These are phyloP conservation scores for Patella pellucida DNA, from an alignment of 2,888 invertebrate genomes.

Conservation along the genomic window DNA sequence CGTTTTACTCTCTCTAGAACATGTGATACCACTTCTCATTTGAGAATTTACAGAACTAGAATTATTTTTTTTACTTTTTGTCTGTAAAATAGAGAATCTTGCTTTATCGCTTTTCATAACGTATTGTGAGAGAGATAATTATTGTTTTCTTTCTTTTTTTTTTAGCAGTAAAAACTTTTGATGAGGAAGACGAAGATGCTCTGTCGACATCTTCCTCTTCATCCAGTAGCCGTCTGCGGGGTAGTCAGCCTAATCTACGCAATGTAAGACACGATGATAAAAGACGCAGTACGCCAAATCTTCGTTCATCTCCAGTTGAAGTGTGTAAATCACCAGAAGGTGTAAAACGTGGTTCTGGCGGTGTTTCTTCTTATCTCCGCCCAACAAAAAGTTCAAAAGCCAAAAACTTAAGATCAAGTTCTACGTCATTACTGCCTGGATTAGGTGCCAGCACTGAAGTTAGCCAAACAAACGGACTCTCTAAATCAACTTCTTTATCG, in stretches of 20 bases:
- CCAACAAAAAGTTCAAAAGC: conserved; percentile 41
- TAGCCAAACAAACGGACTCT: conserved; percentile 5
- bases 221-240: background rate
- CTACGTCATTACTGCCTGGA: conserved; percentile 21
- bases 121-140: no score
- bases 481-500: conserved; percentile 19
- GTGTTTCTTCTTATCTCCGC: conserved; percentile 19
- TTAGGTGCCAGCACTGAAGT: conserved; percentile 11
- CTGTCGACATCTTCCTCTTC: background rate
- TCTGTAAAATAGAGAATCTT: no score
- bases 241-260: background rate
- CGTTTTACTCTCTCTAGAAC: no score
- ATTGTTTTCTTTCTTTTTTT: background rate
- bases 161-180: conserved; percentile 2
- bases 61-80: no score
- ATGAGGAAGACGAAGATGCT: background rate
- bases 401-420: conserved; percentile 29
- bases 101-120: no score
- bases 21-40: no score
- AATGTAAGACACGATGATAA: background rate
- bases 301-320: background rate
- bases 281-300: conserved; percentile 3
- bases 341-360: background rate
- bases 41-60: no score
- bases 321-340: background rate